phyloP scores from a whole-genome alignment of 2,113 vertebrate species.

The Argyrosomus japonicus region DNA sequence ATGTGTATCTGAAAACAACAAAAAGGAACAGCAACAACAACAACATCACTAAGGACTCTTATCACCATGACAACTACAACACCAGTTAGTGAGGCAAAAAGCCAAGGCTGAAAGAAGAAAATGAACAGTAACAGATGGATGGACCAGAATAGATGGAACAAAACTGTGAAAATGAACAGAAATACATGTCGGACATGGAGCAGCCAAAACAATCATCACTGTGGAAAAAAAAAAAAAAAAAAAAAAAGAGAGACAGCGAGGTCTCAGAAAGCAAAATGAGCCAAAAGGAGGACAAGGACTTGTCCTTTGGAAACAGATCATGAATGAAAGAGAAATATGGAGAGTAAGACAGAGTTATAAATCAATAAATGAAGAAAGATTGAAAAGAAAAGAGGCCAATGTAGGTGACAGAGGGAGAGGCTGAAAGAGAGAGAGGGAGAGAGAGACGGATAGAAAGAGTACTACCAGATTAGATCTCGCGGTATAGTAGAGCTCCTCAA shows the following conservation, averaged over 20 bases:
- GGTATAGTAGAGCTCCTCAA: conserved; percentile 99
- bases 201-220: conserved; percentile 53
- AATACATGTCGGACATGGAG: conserved; percentile 45
- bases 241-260: background rate
- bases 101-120: conserved; percentile 42
- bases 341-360: conserved; percentile 44
- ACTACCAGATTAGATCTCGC: conserved; percentile 99
- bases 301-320: conserved; percentile 19
- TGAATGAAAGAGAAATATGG: conserved; percentile 18
- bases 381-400: conserved; percentile 8
- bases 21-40: conserved; percentile 8
- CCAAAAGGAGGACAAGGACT: conserved; percentile 12
- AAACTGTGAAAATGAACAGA: conserved; percentile 41
- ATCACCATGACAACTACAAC: conserved; percentile 62
- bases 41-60: conserved; percentile 37
- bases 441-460: conserved; percentile 76
- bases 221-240: conserved; percentile 23
- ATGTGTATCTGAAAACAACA: conserved; percentile 9
- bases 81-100: conserved; percentile 54
- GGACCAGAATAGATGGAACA: conserved; percentile 40
- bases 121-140: conserved; percentile 50
- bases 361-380: conserved; percentile 53
- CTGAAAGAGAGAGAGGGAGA: conserved; percentile 35
- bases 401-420: conserved; percentile 41
- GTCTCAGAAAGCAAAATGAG: conserved; percentile 14